Conservation (phyloP, 2,113 vertebrate species). For the Forbesichthys papilliferus region DNA sequence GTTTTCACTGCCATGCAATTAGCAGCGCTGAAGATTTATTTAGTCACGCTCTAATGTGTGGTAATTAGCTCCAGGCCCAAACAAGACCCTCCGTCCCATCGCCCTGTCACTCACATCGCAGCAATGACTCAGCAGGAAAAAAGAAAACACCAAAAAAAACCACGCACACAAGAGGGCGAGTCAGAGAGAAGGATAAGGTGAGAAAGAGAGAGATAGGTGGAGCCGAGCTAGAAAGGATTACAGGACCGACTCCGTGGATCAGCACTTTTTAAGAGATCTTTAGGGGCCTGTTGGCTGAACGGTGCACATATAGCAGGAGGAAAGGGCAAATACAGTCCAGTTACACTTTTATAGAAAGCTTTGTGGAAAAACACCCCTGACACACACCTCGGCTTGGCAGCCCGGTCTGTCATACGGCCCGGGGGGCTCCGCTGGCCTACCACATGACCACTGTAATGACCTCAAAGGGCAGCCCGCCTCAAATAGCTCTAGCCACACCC, state of each 20-base stretch:
- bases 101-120: constrained; percentile 51
- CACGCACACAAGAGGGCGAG: constrained; percentile 35
- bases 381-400: constrained; percentile 77
- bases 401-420: constrained; percentile 79
- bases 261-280: constrained; percentile 82
- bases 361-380: constrained; percentile 84
- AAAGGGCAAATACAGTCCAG: constrained; percentile 80
- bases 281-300: constrained; percentile 78
- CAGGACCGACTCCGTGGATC: constrained; percentile 72
- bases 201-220: constrained; percentile 20
- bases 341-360: constrained; percentile 84
- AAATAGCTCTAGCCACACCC: constrained; percentile 63
- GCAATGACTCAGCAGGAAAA: constrained; percentile 62
- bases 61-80: constrained; percentile 81
- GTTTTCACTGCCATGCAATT: constrained; percentile 82
- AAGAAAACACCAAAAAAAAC: constrained; percentile 50
- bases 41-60: constrained; percentile 81
- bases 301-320: constrained; percentile 60
- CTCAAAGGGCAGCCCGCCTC: constrained; percentile 72
- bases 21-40: constrained; percentile 80
- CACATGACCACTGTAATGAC: constrained; percentile 75
- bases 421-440: constrained; percentile 68
- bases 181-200: constrained; percentile 39
- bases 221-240: constrained; percentile 62
- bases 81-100: constrained; percentile 63